phyloP scores from a whole-genome alignment of 1,140 invertebrate genomes.

The Solen grandis region DNA sequence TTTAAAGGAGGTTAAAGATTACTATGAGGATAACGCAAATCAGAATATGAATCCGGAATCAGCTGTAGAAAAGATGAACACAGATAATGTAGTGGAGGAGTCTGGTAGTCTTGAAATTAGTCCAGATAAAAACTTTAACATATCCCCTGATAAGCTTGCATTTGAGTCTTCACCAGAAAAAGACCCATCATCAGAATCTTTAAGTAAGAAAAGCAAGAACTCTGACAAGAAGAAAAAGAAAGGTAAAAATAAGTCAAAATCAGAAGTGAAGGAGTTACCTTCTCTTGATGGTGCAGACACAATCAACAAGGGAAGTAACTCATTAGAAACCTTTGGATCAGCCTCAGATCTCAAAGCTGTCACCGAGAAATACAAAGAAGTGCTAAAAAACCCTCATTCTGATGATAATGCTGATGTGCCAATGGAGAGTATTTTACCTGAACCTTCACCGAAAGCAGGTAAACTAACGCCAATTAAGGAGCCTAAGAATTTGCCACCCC shows the following conservation, averaged over 20 bases:
- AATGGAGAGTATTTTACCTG: slow-evolving; percentile 34
- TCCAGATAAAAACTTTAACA: not conserved
- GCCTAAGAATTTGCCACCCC: slow-evolving; percentile 65
- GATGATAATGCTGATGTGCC: not conserved
- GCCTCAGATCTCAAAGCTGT: slow-evolving; percentile 60
- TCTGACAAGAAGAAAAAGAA: slow-evolving; percentile 31
- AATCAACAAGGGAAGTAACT: not conserved
- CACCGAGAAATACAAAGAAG: slow-evolving; percentile 52
- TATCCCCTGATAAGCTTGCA: not conserved
- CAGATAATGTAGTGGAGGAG: slow-evolving; percentile 1
- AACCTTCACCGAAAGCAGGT: slow-evolving; percentile 35
- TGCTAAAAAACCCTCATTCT: slow-evolving; percentile 42
- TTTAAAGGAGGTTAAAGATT: slow-evolving; percentile 34
- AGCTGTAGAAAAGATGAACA: not conserved
- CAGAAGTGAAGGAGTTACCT: not conserved
- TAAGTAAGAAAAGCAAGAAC: too few relatives aligned
- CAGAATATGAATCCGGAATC: slow-evolving; percentile 52
- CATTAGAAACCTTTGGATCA: slow-evolving; percentile 52
- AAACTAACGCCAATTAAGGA: slow-evolving; percentile 60
- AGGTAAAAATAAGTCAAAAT: slow-evolving; percentile 10
- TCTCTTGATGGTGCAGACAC: slow-evolving; percentile 31
- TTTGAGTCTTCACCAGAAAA: not conserved
- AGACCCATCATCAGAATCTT: too few relatives aligned
- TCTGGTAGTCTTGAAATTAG: not conserved
- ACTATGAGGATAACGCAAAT: slow-evolving; percentile 2